These are phyloP conservation scores for Lasioglossum baleicum DNA, from an alignment of 1,140 invertebrate genomes.

Conservation along the genomic window DNA sequence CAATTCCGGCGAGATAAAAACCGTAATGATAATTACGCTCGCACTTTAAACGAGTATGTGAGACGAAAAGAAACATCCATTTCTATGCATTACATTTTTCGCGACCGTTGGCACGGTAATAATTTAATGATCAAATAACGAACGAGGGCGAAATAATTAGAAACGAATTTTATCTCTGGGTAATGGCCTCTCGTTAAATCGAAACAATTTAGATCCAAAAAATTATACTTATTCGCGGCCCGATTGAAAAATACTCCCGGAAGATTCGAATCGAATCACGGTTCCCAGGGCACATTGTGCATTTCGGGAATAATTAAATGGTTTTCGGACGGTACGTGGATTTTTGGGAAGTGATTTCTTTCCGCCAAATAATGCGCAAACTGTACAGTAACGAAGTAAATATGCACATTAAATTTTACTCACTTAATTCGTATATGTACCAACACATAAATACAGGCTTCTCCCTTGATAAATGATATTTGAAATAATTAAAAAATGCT, in stretches of 20 bases:
- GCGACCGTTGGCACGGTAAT: not conserved
- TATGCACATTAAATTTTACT: no score
- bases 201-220: not conserved
- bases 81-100: not conserved
- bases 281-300: not conserved
- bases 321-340: not conserved
- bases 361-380: no score
- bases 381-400: no score
- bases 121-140: not conserved
- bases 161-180: not conserved
- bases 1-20: not conserved
- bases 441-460: no score
- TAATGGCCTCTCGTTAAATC: not conserved
- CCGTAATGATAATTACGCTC: not conserved
- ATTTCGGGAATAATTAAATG: not conserved
- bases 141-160: not conserved
- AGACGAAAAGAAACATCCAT: not conserved
- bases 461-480: no score
- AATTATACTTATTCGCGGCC: not conserved
- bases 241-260: not conserved
- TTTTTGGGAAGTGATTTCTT: not conserved
- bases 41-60: no score
- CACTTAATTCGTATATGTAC: no score
- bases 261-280: not conserved
- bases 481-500: no score